Percentiles rank a stretch among this genome's conserved stretches.
phyloP scores from a whole-genome alignment of 2,113 vertebrate species.

The Etia nguti region DNA sequence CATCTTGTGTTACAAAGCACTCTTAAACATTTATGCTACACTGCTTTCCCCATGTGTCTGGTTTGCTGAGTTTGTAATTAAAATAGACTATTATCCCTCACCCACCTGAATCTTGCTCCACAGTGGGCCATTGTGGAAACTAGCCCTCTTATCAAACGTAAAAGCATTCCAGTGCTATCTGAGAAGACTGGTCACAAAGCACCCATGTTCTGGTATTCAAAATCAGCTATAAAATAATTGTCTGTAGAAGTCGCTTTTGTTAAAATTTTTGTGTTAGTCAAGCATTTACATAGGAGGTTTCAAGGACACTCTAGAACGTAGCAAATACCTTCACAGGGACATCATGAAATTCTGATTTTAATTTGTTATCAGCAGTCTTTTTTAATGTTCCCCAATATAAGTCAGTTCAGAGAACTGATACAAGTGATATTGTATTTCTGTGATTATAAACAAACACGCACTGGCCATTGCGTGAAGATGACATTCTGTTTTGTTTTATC shows the following conservation, averaged over 20 bases:
- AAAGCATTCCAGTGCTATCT: constrained; percentile 52
- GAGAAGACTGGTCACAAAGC: constrained; percentile 59
- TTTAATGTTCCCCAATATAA: neutral
- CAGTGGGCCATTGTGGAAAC: constrained; percentile 45
- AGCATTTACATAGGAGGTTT: constrained; percentile 41
- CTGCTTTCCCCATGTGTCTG: neutral
- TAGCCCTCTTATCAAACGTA: constrained; percentile 57
- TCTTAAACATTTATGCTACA: neutral
- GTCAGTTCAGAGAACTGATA: neutral
- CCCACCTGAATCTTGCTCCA: constrained; percentile 43
- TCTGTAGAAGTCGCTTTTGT: constrained; percentile 48
- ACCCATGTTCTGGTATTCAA: constrained; percentile 52
- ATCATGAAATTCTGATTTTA: neutral
- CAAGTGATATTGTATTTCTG: neutral
- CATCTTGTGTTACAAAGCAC: neutral
- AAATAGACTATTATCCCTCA: constrained; percentile 26
- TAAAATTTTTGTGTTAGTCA: constrained; percentile 51
- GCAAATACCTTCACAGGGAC: neutral
- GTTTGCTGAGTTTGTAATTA: constrained; percentile 37
- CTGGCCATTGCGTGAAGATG: neutral
- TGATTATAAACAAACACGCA: neutral
- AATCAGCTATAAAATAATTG: constrained; percentile 60
- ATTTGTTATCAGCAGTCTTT: neutral
- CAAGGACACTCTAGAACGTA: constrained; percentile 37
- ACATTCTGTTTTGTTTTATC: neutral